A percentile compares a stretch with the other conserved stretches of the same genome.
These are phyloP conservation scores for Papilio xuthus DNA, from an alignment of 1,140 invertebrate species.

Conservation along the genomic window DNA sequence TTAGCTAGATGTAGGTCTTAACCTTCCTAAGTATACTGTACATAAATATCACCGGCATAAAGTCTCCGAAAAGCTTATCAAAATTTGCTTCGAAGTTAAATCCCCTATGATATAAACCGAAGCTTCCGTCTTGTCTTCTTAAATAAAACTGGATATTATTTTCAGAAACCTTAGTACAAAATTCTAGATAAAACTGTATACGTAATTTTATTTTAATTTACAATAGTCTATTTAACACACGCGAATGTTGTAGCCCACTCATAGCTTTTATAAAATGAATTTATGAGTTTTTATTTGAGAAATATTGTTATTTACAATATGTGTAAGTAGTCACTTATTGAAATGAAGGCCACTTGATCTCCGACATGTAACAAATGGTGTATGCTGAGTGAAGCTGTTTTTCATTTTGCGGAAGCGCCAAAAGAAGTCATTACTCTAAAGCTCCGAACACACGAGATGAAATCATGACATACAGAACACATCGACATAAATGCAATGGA, in stretches of 20 bases:
- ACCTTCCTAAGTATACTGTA: background rate
- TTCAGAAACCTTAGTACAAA: background rate
- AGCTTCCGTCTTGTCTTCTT: background rate
- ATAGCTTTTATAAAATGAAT: background rate
- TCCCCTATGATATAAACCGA: background rate
- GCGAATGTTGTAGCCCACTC: too few relatives aligned
- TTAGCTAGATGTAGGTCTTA: background rate
- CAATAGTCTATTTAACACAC: too few relatives aligned
- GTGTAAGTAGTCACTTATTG: background rate
- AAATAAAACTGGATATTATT: background rate
- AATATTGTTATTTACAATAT: background rate
- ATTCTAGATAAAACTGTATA: background rate
- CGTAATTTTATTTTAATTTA: background rate
- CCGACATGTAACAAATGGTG: constrained; percentile 9
- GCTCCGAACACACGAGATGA: background rate
- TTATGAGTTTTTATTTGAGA: background rate
- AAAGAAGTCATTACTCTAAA: constrained; percentile 10
- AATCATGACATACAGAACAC: background rate
- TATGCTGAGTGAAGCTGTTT: constrained; percentile 12
- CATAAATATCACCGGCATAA: background rate
- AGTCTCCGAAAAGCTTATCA: constrained; percentile 2
- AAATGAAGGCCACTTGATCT: constrained; percentile 12
- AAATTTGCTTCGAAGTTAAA: constrained; percentile 1
- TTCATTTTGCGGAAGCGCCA: constrained; percentile 15
- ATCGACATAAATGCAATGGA: background rate